Conservation (phyloP, 1,140 invertebrate species). For the Pseudomyrmex pallidus region DNA sequence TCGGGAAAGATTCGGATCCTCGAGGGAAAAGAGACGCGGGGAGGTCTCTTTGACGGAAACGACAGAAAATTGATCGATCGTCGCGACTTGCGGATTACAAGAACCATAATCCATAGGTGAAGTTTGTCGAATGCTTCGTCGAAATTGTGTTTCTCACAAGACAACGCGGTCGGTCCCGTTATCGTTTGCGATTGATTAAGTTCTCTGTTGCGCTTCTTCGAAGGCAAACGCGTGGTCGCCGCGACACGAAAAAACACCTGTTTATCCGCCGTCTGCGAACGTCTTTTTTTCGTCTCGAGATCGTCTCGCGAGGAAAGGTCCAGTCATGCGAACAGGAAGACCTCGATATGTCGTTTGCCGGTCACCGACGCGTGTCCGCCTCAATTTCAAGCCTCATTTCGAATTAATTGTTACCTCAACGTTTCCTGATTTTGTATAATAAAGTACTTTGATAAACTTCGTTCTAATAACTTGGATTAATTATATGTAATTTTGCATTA, state of each 20-base stretch:
- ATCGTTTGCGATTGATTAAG: constrained; percentile 72
- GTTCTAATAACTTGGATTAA: no score
- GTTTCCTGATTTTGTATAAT: no score
- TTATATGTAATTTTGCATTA: no score
- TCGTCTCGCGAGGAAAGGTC: not conserved
- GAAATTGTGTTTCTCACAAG: constrained; percentile 40
- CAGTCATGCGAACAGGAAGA: constrained; percentile 13
- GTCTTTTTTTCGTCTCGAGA: constrained; percentile 23
- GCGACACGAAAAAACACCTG: constrained; percentile 54
- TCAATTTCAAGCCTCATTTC: constrained; percentile 24
- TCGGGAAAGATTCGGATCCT: not conserved
- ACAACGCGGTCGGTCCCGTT: constrained; percentile 69
- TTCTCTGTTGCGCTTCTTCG: constrained; percentile 53
- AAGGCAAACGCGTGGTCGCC: not conserved
- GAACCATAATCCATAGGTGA: constrained; percentile 36
- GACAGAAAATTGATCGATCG: not conserved
- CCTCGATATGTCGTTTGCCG: not conserved
- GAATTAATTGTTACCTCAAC: constrained; percentile 8
- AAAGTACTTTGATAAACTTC: no score
- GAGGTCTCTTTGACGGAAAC: not conserved
- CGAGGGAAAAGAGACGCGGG: not conserved
- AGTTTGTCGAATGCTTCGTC: constrained; percentile 43
- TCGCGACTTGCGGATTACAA: constrained; percentile 18
- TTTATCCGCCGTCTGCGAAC: not conserved
- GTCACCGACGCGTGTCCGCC: not conserved